Base-by-base conservation (phyloP, 2,888 invertebrate species). In the Latheticus oryzae region DNA sequence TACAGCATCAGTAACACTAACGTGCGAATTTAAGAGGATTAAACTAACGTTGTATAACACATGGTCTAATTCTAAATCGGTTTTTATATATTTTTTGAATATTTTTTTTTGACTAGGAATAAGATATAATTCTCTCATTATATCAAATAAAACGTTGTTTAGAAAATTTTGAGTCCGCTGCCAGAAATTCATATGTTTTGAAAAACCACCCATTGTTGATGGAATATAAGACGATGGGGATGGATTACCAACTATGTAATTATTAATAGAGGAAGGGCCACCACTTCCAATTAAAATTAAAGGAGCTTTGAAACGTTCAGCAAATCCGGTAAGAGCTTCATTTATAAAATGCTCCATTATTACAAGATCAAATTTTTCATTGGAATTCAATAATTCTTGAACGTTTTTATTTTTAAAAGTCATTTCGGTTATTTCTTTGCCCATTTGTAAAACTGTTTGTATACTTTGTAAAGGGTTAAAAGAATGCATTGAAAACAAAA, bases 161-260 rank as follows among this genome's bases (percentile, higher is more conserved):
- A 76, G 78, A 0, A 80, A 73, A 65, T 85, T 86, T 12, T 77
- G 70, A 0, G 84, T 32, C 59, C 87, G 73, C 60, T 81, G 79
- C 68, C 73, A 73, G 60, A 87, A 84, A 19, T 74, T 80, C 70
- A 82, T 81, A 45, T 69, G 73, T n/a, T n/a, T n/a, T n/a, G n/a
- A n/a, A n/a, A n/a, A n/a, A n/a, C n/a, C n/a, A n/a, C n/a, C n/a
- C 19, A 82, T 76, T 13, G 42, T 42, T 38, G 73, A 66, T 48
- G 70, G 78, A 1, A 47, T 23, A 8, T 47, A 47, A 0, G 83
- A 79, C 68, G 78, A 79, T 0, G 80, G 78, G 0, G 72, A 72
- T 1, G 82, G 77, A 24, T 78, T 68, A 1, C 81, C 83, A 73
- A 81, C 76, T 58, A 78, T 73, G 55, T 78, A 78, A 43, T 80